Conservation (phyloP, 2,888 invertebrate genomes). For the Cataglyphis altisquamis region DNA sequence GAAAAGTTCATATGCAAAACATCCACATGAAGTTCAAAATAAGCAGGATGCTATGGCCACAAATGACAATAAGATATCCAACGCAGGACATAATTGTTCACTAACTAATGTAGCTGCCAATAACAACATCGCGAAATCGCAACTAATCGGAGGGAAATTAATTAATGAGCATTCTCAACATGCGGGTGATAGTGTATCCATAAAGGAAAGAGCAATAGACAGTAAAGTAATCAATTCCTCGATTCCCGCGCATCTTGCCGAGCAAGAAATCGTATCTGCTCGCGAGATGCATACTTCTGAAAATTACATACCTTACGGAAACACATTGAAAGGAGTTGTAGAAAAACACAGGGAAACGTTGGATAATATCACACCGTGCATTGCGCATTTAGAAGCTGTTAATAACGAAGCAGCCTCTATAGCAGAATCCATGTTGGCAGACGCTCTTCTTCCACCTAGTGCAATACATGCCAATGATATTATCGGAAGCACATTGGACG, state of each 20-base stretch:
- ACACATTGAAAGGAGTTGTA: not conserved
- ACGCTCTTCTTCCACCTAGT: slow-evolving; percentile 81
- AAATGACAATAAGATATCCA: not conserved
- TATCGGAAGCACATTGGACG: slow-evolving; percentile 82
- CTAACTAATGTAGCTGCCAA: slow-evolving; percentile 20
- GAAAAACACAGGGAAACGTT: slow-evolving; percentile 30
- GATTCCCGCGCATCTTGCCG: not conserved
- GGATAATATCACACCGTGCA: not conserved
- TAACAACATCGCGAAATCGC: slow-evolving; percentile 45
- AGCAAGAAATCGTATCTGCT: slow-evolving; percentile 21
- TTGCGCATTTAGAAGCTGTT: slow-evolving; percentile 35
- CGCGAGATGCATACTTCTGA: not conserved
- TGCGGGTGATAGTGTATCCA: not conserved
- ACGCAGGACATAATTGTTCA: not conserved
- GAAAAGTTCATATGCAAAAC: slow-evolving; percentile 69
- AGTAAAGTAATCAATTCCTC: not conserved
- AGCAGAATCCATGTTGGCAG: slow-evolving; percentile 79
- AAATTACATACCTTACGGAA: not conserved
- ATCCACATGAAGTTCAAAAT: slow-evolving; percentile 29
- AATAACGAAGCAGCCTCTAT: slow-evolving; percentile 64
- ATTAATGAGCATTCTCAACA: not conserved
- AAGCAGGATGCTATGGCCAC: not conserved
- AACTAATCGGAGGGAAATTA: slow-evolving; percentile 43
- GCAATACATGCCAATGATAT: slow-evolving; percentile 78
- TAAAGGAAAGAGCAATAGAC: not conserved